phyloP scores from a whole-genome alignment of 2,797 vertebrate genomes.

The Poliocrania exsul region DNA sequence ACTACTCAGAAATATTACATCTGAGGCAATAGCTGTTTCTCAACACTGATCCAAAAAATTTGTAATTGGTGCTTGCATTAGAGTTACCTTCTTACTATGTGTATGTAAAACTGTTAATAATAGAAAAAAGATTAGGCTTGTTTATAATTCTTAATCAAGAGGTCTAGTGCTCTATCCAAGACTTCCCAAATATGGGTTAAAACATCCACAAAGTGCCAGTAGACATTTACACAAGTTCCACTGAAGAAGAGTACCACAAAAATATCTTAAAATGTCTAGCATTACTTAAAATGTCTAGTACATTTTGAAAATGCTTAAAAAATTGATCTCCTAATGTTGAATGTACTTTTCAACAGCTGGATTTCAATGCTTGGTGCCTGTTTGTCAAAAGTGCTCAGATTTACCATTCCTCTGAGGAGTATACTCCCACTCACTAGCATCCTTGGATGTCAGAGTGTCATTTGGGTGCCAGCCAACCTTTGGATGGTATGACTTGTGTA shows the following conservation, averaged over 20 bases:
- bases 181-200: neutral
- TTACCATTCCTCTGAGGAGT: neutral
- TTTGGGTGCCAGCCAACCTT: neutral
- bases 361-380: neutral
- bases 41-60: neutral
- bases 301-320: neutral
- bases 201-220: neutral
- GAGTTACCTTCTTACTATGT: neutral
- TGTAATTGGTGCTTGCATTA: neutral
- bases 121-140: neutral
- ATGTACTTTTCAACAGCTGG: neutral
- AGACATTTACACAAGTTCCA: neutral
- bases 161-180: neutral
- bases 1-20: neutral
- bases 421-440: neutral
- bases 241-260: neutral
- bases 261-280: neutral
- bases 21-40: neutral
- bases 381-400: neutral
- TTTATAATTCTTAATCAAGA: neutral
- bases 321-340: neutral
- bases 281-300: neutral
- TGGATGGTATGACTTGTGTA: neutral
- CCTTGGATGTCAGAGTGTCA: neutral
- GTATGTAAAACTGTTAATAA: neutral